Evolutionary conservation across 2,888 invertebrate species (phyloP).

Genomic region (Eupithecia inturbata): DNA sequence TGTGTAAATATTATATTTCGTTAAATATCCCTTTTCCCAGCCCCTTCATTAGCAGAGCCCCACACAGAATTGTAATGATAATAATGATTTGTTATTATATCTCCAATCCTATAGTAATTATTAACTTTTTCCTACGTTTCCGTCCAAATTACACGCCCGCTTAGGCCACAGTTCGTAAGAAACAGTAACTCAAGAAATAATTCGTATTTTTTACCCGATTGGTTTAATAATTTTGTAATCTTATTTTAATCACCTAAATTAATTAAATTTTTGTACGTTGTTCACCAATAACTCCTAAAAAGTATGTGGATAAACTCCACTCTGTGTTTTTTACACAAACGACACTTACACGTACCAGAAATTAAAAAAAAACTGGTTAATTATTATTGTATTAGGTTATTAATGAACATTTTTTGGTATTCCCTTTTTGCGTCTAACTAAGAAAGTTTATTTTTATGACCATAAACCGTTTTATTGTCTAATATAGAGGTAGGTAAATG

Average conservation of each 20-base stretch:
- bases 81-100: constrained; percentile 76
- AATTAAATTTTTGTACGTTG: neutral
- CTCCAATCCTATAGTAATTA: constrained; percentile 72
- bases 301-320: too few species aligned
- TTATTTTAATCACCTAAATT: neutral
- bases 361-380: too few species aligned
- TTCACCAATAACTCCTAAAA: too few species aligned
- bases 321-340: too few species aligned
- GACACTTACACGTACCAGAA: too few species aligned
- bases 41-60: constrained; percentile 64
- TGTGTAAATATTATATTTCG: neutral
- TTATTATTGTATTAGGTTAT: too few species aligned
- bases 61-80: constrained; percentile 62
- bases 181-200: constrained; percentile 21
- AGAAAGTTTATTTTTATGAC: neutral
- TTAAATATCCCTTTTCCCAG: constrained; percentile 14
- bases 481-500: neutral
- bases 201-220: neutral
- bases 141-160: constrained; percentile 65
- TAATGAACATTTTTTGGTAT: neutral
- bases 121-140: constrained; percentile 71
- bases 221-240: neutral
- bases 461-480: neutral
- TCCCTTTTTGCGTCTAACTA: neutral
- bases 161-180: constrained; percentile 35